Evolutionary conservation across 2,113 vertebrate species (phyloP).

Genomic region (Casuarius casuarius): DNA sequence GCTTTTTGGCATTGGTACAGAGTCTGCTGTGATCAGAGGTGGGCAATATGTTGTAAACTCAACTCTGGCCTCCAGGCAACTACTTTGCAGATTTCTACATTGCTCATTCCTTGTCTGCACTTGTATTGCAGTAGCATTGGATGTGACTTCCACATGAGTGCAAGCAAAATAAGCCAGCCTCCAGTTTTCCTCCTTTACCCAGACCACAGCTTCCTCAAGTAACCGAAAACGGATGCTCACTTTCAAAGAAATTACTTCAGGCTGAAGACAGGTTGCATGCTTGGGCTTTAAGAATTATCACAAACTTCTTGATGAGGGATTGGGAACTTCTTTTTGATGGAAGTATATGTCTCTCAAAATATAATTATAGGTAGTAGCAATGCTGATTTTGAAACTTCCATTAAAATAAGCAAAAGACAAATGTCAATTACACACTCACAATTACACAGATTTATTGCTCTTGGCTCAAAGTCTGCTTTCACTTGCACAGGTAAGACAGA

Average conservation of each 20-base stretch:
- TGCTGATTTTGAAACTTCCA: neutral
- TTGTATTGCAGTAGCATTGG: neutral
- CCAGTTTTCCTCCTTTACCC: neutral
- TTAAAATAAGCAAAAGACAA: neutral
- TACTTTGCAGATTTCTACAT: neutral
- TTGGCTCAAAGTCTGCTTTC: neutral
- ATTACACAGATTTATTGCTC: neutral
- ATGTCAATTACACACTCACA: neutral
- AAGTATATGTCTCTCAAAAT: neutral
- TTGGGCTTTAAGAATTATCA: neutral
- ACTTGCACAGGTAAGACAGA: neutral
- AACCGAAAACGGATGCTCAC: neutral
- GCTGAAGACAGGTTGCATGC: neutral
- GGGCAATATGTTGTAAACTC: constrained; percentile 27
- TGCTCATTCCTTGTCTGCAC: neutral
- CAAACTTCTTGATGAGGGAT: neutral
- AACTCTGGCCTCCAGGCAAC: constrained; percentile 17
- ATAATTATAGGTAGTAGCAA: neutral
- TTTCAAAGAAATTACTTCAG: neutral
- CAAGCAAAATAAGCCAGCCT: neutral
- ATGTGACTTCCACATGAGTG: neutral
- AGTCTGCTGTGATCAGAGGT: neutral
- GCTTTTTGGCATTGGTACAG: neutral
- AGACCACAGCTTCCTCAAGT: neutral
- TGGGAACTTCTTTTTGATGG: neutral